Evolutionary conservation across 1,140 invertebrate species (phyloP).

Genomic region (Laodelphax striatellus): DNA sequence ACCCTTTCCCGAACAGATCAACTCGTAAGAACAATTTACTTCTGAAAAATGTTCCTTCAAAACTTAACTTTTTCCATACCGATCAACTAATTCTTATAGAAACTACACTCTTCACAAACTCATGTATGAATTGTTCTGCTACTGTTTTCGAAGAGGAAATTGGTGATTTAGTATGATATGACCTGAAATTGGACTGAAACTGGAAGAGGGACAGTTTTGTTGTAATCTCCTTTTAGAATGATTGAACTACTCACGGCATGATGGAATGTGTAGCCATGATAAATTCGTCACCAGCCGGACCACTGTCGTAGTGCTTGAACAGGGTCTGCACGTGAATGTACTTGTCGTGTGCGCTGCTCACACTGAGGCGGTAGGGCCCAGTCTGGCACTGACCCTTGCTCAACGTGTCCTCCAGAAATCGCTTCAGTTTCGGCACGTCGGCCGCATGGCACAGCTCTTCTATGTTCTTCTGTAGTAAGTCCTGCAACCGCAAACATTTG

Average conservation of each 20-base stretch:
- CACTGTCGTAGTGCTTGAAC: constrained; percentile 66
- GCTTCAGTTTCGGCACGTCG: constrained; percentile 56
- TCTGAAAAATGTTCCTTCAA: too few relatives aligned
- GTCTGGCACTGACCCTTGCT: constrained; percentile 54
- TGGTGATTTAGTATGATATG: too few relatives aligned
- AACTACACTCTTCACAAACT: too few relatives aligned
- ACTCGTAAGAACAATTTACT: too few relatives aligned
- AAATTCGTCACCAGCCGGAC: constrained; percentile 58
- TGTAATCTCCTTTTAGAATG: too few relatives aligned
- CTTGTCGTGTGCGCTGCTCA: constrained; percentile 51
- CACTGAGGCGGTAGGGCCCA: constrained; percentile 62
- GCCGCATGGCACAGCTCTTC: constrained; percentile 66
- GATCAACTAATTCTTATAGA: too few relatives aligned
- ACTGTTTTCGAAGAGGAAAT: too few relatives aligned
- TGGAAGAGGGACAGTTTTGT: too few relatives aligned
- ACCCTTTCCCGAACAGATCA: too few relatives aligned
- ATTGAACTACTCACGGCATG: constrained; percentile 48
- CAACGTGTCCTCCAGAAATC: constrained; percentile 64
- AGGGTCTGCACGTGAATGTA: constrained; percentile 79
- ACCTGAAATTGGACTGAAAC: too few relatives aligned
- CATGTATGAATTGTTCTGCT: too few relatives aligned
- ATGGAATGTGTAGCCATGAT: constrained; percentile 88
- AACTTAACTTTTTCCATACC: too few relatives aligned
- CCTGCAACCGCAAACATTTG: constrained; percentile 26
- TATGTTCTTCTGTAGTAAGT: constrained; percentile 52